phyloP scores from a whole-genome alignment of 2,888 invertebrate genomes.

The Ametastegia equiseti region DNA sequence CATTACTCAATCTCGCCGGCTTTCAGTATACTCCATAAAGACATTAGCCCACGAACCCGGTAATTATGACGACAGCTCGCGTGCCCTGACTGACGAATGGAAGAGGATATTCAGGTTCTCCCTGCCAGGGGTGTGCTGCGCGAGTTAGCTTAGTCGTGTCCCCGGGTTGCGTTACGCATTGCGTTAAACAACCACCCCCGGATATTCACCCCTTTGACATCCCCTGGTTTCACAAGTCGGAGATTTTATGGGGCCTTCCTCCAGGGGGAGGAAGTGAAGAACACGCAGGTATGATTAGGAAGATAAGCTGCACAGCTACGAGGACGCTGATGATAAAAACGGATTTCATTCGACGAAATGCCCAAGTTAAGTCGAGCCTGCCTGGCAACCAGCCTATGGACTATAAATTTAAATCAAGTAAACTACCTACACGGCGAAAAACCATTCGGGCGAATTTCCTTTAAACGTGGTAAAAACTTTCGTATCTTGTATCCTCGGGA shows the following conservation, averaged over 20 bases:
- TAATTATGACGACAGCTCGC: slow-evolving; percentile 60
- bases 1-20: slow-evolving; percentile 50
- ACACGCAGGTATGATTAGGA: not conserved
- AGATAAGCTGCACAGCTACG: not conserved
- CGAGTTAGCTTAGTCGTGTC: not conserved
- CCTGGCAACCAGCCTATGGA: too few relatives aligned
- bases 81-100: slow-evolving; percentile 39
- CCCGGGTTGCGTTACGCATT: not conserved
- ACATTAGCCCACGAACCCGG: slow-evolving; percentile 67
- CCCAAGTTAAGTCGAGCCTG: too few relatives aligned
- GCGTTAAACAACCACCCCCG: not conserved
- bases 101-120: slow-evolving; percentile 1
- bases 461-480: not conserved
- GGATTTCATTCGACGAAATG: too few relatives aligned
- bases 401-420: not conserved
- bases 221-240: not conserved
- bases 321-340: too few relatives aligned
- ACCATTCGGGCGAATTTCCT: slow-evolving; percentile 4
- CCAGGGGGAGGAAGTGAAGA: not conserved
- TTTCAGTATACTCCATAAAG: slow-evolving; percentile 61
- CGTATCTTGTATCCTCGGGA: slow-evolving; percentile 5
- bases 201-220: too few relatives aligned
- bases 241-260: not conserved
- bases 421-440: not conserved
- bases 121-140: not conserved